Conservation (phyloP, 2,888 invertebrate genomes). For the Bombyx huttoni region DNA sequence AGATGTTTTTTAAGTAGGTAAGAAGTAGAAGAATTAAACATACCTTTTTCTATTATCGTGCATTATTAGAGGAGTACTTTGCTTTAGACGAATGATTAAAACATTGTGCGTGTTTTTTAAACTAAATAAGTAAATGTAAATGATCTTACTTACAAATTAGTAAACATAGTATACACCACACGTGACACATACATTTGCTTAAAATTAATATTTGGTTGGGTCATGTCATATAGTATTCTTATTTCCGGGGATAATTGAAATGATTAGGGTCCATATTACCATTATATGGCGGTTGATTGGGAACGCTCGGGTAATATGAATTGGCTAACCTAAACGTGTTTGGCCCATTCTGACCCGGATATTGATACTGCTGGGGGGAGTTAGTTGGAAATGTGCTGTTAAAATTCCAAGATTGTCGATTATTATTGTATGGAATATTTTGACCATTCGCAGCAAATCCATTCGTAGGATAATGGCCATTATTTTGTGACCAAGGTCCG, state of each 20-base stretch:
- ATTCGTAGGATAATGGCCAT: neutral
- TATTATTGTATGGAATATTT: neutral
- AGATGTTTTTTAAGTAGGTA: too few relatives aligned
- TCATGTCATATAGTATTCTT: neutral
- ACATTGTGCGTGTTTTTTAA: too few relatives aligned
- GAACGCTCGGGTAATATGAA: constrained; percentile 2
- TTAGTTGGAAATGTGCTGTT: neutral
- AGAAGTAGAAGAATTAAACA: too few relatives aligned
- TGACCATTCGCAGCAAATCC: neutral
- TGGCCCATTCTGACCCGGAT: constrained; percentile 1
- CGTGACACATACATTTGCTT: neutral
- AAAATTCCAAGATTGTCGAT: neutral
- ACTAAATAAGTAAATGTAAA: too few relatives aligned
- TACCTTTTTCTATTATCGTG: too few relatives aligned
- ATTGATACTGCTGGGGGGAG: neutral
- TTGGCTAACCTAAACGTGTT: constrained; percentile 1
- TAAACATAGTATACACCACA: neutral
- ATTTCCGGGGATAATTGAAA: constrained; percentile 1
- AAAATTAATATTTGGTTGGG: neutral
- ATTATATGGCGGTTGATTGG: constrained; percentile 2
- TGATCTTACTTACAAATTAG: neutral
- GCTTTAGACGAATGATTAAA: too few relatives aligned
- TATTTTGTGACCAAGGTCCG: neutral
- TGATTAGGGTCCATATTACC: neutral
- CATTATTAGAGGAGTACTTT: too few relatives aligned